Conservation (phyloP, 2,113 vertebrate species). For the Phalacrocorax brasilianus region DNA sequence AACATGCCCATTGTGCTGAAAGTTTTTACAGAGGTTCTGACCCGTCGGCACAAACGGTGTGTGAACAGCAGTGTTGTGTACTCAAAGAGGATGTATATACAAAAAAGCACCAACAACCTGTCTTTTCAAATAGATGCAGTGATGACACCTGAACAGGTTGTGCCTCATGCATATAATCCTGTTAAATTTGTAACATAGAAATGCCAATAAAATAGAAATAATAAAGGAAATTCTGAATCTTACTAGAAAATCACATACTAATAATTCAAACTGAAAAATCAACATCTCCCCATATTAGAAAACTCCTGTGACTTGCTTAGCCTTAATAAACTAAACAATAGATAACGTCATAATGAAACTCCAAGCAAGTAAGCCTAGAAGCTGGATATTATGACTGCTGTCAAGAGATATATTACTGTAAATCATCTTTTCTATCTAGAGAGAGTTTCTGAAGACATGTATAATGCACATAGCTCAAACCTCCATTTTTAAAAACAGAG, state of each 20-base stretch:
- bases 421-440: neutral
- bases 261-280: neutral
- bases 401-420: neutral
- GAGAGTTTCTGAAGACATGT: neutral
- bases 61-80: neutral
- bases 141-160: neutral
- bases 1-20: neutral
- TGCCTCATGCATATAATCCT: neutral
- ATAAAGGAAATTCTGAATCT: neutral
- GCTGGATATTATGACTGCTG: neutral
- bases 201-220: neutral
- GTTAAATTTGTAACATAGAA: neutral
- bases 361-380: neutral
- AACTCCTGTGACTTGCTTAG: neutral
- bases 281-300: neutral
- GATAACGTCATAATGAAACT: neutral
- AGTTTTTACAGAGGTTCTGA: neutral
- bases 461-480: neutral
- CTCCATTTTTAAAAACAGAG: neutral
- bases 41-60: neutral
- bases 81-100: neutral
- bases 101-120: neutral
- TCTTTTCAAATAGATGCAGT: neutral
- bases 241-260: neutral
- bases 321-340: neutral